Evolutionary conservation across 2,797 vertebrate species (phyloP).

Genomic region (Gephyroberyx darwinii): DNA sequence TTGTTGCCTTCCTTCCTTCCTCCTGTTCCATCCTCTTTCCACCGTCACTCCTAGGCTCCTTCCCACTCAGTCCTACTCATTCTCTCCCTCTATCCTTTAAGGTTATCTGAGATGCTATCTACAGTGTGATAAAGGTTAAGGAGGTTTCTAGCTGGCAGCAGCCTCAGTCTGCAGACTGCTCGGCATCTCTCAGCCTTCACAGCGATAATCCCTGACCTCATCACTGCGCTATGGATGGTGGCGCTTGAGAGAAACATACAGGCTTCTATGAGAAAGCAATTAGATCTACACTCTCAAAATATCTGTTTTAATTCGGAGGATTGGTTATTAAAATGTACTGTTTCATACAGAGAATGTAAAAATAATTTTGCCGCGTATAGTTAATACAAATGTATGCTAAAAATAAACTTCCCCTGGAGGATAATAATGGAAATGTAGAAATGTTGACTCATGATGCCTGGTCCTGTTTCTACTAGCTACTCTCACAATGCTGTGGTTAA

Average conservation of each 20-base stretch:
- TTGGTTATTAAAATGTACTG: background rate
- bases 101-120: slow-evolving; percentile 66
- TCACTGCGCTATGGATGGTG: background rate
- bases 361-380: background rate
- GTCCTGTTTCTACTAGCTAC: slow-evolving; percentile 14
- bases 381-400: slow-evolving; percentile 20
- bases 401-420: slow-evolving; percentile 32
- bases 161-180: slow-evolving; percentile 52
- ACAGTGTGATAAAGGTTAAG: slow-evolving; percentile 66
- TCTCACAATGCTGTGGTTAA: slow-evolving; percentile 22
- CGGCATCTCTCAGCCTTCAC: slow-evolving; percentile 41
- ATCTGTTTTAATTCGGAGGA: background rate
- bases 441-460: slow-evolving; percentile 29
- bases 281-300: background rate
- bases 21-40: background rate
- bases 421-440: slow-evolving; percentile 36
- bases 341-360: too few species aligned
- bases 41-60: background rate
- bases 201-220: slow-evolving; percentile 48
- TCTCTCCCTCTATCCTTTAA: slow-evolving; percentile 47
- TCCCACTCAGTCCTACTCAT: slow-evolving; percentile 25
- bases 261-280: slow-evolving; percentile 2
- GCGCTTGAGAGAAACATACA: slow-evolving; percentile 16
- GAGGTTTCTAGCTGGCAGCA: slow-evolving; percentile 56
- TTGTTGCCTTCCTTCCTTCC: background rate